These are phyloP conservation scores for Dorcus hopei DNA, from an alignment of 2,888 invertebrate species.

Conservation along the genomic window DNA sequence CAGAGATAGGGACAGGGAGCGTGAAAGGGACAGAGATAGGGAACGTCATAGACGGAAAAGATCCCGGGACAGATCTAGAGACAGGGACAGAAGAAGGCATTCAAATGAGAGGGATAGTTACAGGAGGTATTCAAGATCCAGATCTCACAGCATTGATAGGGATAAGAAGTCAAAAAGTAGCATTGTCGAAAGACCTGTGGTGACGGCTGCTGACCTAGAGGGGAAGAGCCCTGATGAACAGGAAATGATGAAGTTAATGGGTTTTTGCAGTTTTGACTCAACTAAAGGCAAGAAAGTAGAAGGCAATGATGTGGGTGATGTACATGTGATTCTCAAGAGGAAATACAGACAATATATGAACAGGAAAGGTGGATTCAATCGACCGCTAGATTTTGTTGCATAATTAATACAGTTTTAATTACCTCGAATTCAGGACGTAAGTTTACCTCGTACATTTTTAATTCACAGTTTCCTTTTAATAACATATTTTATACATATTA, in stretches of 20 bases:
- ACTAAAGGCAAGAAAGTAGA: slow-evolving; percentile 96
- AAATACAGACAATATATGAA: slow-evolving; percentile 99
- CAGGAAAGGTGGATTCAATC: slow-evolving; percentile 96
- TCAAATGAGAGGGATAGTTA: slow-evolving; percentile 48
- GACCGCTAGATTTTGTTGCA: slow-evolving; percentile 95
- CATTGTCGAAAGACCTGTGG: slow-evolving; percentile 59
- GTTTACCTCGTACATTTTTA: too few species aligned
- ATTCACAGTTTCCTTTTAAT: too few species aligned
- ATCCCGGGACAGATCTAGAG: slow-evolving; percentile 46
- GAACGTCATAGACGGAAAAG: slow-evolving; percentile 47
- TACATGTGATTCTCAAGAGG: slow-evolving; percentile 92
- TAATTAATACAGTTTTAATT: slow-evolving; percentile 39
- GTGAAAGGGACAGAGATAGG: slow-evolving; percentile 52
- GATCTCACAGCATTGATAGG: slow-evolving; percentile 36
- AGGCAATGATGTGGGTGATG: slow-evolving; percentile 91
- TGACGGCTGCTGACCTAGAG: slow-evolving; percentile 81
- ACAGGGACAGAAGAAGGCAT: slow-evolving; percentile 48
- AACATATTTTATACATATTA: too few species aligned
- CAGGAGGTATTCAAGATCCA: slow-evolving; percentile 46
- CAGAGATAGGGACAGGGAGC: slow-evolving; percentile 48
- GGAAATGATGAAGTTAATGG: slow-evolving; percentile 96
- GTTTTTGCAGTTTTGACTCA: slow-evolving; percentile 92
- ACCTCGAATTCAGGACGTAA: too few species aligned
- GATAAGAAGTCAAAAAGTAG: slow-evolving; percentile 35
- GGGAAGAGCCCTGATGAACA: slow-evolving; percentile 89